phyloP scores from a whole-genome alignment of 2,888 invertebrate genomes.

The Amiota communis region DNA sequence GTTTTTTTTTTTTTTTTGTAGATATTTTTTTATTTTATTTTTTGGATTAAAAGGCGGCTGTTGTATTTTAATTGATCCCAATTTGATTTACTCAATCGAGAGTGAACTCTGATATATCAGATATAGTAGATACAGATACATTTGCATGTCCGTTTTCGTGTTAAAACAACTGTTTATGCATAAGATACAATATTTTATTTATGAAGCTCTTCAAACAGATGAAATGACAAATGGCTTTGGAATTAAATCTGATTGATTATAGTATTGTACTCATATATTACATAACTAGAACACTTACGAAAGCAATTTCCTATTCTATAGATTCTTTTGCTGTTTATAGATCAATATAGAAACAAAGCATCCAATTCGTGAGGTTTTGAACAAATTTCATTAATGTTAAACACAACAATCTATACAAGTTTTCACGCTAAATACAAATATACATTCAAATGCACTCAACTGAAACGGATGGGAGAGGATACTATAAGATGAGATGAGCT shows the following conservation, averaged over 20 bases:
- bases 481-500: neutral
- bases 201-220: neutral
- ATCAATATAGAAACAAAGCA: neutral
- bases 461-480: neutral
- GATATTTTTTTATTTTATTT: neutral
- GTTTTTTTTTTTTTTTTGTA: too few species aligned
- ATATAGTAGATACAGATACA: neutral
- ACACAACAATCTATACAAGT: constrained; percentile 62
- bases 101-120: too few species aligned
- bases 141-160: constrained; percentile 27
- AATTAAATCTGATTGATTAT: constrained; percentile 29
- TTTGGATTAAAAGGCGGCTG: constrained; percentile 57
- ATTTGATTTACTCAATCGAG: constrained; percentile 41
- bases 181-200: constrained; percentile 22
- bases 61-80: constrained; percentile 62
- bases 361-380: constrained; percentile 63
- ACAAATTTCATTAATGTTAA: constrained; percentile 70
- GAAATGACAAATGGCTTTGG: constrained; percentile 6
- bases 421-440: constrained; percentile 47
- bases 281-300: constrained; percentile 5
- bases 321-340: constrained; percentile 3
- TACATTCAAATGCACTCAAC: neutral
- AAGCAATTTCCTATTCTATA: neutral
- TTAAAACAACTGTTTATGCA: constrained; percentile 18
- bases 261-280: too few species aligned